These are phyloP conservation scores for Engraulis encrasicolus DNA, from an alignment of 2,113 vertebrate genomes.

Conservation along the genomic window DNA sequence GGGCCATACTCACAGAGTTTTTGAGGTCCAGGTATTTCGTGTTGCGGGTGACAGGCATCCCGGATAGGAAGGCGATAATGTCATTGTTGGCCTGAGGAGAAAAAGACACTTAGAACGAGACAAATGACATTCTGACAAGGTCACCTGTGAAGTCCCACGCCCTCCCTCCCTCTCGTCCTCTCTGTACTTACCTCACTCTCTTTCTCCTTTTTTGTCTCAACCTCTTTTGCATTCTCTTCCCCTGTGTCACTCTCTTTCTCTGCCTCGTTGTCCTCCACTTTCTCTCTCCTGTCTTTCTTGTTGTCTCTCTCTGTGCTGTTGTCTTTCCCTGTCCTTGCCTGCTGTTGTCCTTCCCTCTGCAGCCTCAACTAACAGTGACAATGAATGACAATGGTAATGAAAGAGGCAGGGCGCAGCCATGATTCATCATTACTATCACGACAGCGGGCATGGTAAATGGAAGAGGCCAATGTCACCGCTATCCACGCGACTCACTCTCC, in stretches of 20 bases:
- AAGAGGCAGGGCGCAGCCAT: neutral
- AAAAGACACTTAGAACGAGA: conserved; percentile 14
- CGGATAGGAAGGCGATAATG: conserved; percentile 95
- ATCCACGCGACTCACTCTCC: neutral
- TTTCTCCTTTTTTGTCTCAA: neutral
- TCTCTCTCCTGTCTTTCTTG: too few relatives aligned
- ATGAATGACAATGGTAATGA: neutral
- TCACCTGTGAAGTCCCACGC: neutral
- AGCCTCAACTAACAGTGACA: too few relatives aligned
- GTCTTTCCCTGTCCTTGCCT: too few relatives aligned
- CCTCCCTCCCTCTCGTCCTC: neutral
- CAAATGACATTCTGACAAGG: neutral
- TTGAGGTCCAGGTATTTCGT: conserved; percentile 98
- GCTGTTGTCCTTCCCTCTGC: too few relatives aligned
- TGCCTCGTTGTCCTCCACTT: neutral
- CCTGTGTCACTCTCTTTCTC: neutral
- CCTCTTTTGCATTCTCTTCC: too few relatives aligned
- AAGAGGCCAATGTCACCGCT: neutral
- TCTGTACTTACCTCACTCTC: neutral
- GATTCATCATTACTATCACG: conserved; percentile 6
- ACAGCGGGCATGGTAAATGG: neutral
- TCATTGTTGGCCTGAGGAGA: conserved; percentile 92
- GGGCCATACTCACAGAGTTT: conserved; percentile 82
- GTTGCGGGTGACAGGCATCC: conserved; percentile 96
- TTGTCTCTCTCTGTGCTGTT: too few relatives aligned